A percentile compares a stretch with the other conserved stretches of the same genome.
phyloP scores from a whole-genome alignment of 2,888 invertebrate species.

The Brachyopa scutellaris region DNA sequence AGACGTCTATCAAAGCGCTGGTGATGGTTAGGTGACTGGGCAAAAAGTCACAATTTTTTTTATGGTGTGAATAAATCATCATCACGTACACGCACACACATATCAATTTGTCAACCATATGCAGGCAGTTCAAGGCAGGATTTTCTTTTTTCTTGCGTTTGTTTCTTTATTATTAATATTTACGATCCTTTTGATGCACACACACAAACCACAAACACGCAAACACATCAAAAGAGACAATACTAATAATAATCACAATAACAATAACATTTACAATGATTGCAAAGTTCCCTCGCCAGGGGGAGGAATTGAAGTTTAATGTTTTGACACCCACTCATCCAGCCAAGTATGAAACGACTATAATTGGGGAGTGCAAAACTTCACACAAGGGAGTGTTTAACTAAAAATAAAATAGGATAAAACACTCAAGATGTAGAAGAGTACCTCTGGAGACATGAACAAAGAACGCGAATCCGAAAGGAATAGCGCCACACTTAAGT shows the following conservation, averaged over 20 bases:
- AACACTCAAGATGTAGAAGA: conserved; percentile 44
- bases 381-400: conserved; percentile 59
- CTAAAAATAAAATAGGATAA: conserved; percentile 42
- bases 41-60: conserved; percentile 29
- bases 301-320: background rate
- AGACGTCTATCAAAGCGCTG: too few species aligned
- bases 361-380: conserved; percentile 25
- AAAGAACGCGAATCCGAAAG: background rate
- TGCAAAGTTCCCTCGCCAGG: background rate
- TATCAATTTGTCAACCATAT: conserved; percentile 67
- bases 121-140: conserved; percentile 48
- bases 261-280: conserved; percentile 52
- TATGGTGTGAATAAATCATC: conserved; percentile 65
- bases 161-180: conserved; percentile 42
- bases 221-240: background rate
- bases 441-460: background rate
- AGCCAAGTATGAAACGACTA: background rate
- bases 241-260: conserved; percentile 54
- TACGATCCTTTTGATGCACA: conserved; percentile 55
- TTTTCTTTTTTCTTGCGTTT: background rate
- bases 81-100: conserved; percentile 55
- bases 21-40: conserved; percentile 6
- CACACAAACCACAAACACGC: background rate
- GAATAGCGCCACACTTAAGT: conserved; percentile 31
- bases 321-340: background rate